phyloP scores from a whole-genome alignment of 2,797 vertebrate species.

The Ispidina lecontei region DNA sequence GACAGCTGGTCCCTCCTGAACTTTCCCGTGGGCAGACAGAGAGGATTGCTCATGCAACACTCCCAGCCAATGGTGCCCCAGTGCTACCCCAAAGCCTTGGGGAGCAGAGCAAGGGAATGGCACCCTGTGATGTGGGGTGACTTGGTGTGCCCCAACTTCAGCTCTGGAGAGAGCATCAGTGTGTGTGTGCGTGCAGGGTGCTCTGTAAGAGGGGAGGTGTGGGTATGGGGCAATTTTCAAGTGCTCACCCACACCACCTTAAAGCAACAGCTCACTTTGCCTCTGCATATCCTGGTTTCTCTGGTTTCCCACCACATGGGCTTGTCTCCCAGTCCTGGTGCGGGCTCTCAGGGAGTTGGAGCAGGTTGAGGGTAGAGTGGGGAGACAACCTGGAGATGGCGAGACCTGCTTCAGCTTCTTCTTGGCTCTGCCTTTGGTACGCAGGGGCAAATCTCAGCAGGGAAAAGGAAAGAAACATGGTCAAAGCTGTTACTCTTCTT shows the following conservation, averaged over 20 bases:
- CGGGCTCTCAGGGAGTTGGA: background rate
- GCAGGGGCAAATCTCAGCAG: background rate
- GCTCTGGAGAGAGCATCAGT: background rate
- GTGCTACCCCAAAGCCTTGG: background rate
- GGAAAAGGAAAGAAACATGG: background rate
- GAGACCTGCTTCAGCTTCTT: background rate
- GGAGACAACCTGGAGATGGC: background rate
- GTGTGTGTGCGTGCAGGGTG: background rate
- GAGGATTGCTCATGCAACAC: background rate
- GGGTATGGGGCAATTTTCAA: background rate
- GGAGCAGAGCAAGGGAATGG: background rate
- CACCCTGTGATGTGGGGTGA: background rate
- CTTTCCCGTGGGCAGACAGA: background rate
- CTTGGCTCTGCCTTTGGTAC: background rate
- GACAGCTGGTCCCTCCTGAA: background rate
- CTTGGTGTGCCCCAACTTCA: background rate
- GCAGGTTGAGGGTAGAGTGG: background rate
- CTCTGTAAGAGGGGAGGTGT: background rate
- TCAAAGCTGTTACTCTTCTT: background rate
- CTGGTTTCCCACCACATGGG: background rate
- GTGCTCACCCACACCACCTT: background rate
- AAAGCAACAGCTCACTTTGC: background rate
- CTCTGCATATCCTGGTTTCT: background rate
- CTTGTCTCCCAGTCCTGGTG: background rate
- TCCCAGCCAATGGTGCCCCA: background rate